Evolutionary conservation across 2,113 vertebrate genomes (phyloP), one percentile per base, ranked within the genome.

Genomic region (Sceloporus tristichus): DNA sequence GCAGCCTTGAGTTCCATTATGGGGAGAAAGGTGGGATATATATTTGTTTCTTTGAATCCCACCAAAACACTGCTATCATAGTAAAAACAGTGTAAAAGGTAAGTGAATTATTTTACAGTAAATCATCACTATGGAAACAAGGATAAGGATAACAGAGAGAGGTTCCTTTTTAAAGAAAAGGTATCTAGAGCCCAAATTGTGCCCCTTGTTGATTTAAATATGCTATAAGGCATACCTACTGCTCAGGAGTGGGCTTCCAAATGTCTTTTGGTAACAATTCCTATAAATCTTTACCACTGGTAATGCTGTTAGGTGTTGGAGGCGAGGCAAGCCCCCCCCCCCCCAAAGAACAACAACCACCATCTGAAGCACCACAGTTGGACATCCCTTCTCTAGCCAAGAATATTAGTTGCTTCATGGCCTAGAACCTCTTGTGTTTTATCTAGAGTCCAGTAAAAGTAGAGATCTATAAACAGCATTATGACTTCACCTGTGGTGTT

Each of bases 401-500:
- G 6, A 59, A 29, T 59, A 59, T 34, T 5, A 1, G 2, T 79
- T 53, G 23, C 27, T 14, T 86, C 48, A 23, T 80, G 29, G 54
- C 34, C 85, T 29, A 48, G 40, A 65, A 4, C 21, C 42, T 23
- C 16, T 53, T 40, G 18, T 18, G 0, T 65, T 87, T 77, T 74
- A 19, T 29, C 18, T 25, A 82, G 42, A 2, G 7, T 14, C 29
- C 74, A 38, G 62, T 11, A 9, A 5, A 29, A 65, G 42, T 3
- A n/a, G n/a, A 81, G 34, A 68, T 14, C 27, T 53, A 68, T 65
- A 29, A 18, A 34, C 27, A 13, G 16, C 14, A 77, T 19, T 68
- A 34, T 66, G n/a, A 42, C 77, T 97, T 95, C 85, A 98, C 97
- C 97, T 98, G 97, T 48, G 97, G 98, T 2, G 99, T 99, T 92